Percentiles rank a stretch among this genome's conserved stretches.
These are phyloP conservation scores for Sinella curviseta DNA, from an alignment of 1,140 invertebrate species.

Conservation along the genomic window DNA sequence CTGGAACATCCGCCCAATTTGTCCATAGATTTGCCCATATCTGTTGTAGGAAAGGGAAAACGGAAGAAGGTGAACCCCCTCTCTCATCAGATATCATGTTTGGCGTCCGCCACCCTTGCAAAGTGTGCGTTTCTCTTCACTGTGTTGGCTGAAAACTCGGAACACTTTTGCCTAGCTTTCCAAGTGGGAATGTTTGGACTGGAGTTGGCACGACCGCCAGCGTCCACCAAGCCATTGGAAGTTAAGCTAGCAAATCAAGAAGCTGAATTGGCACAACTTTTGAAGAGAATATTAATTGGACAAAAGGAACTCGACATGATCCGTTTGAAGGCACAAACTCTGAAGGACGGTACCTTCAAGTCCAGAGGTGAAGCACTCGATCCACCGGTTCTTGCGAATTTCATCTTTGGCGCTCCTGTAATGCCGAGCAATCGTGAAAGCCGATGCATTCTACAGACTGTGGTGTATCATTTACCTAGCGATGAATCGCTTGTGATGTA, in stretches of 20 bases:
- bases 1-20: conserved; percentile 86
- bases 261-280: conserved; percentile 81
- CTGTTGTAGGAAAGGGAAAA: conserved; percentile 70
- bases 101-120: conserved; percentile 85
- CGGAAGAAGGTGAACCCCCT: conserved; percentile 74
- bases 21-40: conserved; percentile 71
- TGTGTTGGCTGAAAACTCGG: conserved; percentile 86
- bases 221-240: conserved; percentile 92
- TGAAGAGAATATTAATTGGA: conserved; percentile 88
- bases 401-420: conserved; percentile 91
- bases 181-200: conserved; percentile 90
- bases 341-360: conserved; percentile 80
- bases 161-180: conserved; percentile 90
- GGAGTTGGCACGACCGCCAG: conserved; percentile 92
- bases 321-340: conserved; percentile 77
- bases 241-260: conserved; percentile 91
- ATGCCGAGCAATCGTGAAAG: conserved; percentile 59
- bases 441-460: conserved; percentile 45
- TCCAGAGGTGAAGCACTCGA: conserved; percentile 87
- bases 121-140: conserved; percentile 93
- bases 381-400: conserved; percentile 88
- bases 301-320: conserved; percentile 78
- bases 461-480: conserved; percentile 50
- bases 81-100: conserved; percentile 79
- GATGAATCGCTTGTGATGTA: conserved; percentile 90